Conservation (phyloP, 2,888 invertebrate genomes). For the Exephanes ischioxanthus region DNA sequence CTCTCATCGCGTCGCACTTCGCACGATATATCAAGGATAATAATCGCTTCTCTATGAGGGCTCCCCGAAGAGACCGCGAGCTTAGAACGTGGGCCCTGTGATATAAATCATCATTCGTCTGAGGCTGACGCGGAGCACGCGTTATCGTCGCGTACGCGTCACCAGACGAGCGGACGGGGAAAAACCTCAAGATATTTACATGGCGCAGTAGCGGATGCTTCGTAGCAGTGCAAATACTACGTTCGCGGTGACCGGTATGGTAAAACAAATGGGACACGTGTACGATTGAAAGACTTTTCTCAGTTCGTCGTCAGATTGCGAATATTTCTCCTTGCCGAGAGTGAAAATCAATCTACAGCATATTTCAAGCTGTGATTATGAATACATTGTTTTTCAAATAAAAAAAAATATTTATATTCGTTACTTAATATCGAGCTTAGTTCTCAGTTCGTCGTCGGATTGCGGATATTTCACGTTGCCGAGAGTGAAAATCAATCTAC, state of each 20-base stretch:
- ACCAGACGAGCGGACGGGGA: not conserved
- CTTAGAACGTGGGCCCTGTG: not conserved
- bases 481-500: constrained; percentile 21
- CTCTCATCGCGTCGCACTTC: constrained; percentile 1
- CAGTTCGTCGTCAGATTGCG: not conserved
- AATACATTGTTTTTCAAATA: not conserved
- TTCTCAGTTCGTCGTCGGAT: not conserved
- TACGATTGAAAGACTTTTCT: not conserved
- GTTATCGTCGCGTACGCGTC: constrained; percentile 16
- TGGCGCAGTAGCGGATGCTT: not conserved
- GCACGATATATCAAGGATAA: constrained; percentile 26
- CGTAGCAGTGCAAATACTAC: constrained; percentile 25
- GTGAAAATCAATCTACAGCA: not conserved
- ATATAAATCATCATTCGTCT: constrained; percentile 16
- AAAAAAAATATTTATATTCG: not conserved
- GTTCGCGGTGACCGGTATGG: not conserved
- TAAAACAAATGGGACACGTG: not conserved
- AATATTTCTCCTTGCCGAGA: constrained; percentile 14
- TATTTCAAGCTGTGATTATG: not conserved
- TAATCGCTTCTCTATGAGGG: constrained; percentile 30
- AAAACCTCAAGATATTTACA: constrained; percentile 18
- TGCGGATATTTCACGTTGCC: not conserved
- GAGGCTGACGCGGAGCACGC: constrained; percentile 13
- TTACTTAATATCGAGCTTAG: not conserved
- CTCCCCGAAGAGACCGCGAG: not conserved